Percentiles rank a stretch among this genome's conserved stretches.
Conservation (phyloP, 2,888 invertebrate genomes). For the Nephrocerus scutellatus region DNA sequence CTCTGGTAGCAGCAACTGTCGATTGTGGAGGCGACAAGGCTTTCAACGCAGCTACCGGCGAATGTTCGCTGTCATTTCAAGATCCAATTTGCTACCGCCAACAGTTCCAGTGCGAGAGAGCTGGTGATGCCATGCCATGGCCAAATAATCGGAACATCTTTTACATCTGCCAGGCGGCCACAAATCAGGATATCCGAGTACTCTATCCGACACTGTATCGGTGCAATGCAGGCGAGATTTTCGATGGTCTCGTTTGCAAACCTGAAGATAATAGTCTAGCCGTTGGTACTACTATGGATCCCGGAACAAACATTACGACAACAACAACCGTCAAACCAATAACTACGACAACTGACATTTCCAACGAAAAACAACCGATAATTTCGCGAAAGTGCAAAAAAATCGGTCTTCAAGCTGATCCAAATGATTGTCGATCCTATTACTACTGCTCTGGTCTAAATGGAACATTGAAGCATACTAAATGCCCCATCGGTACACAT, state of each 20-base stretch:
- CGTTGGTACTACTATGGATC: slow-evolving; percentile 14
- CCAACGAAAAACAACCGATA: background rate
- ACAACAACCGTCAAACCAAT: slow-evolving; percentile 1
- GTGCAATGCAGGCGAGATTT: slow-evolving; percentile 41
- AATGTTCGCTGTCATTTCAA: slow-evolving; percentile 37
- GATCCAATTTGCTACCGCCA: slow-evolving; percentile 33
- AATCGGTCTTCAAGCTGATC: slow-evolving; percentile 34
- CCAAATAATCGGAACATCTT: slow-evolving; percentile 43
- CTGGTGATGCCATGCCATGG: slow-evolving; percentile 42
- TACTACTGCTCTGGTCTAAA: slow-evolving; percentile 38
- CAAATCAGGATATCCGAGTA: slow-evolving; percentile 34
- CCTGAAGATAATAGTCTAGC: no score
- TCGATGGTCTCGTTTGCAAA: slow-evolving; percentile 35
- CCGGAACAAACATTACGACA: background rate
- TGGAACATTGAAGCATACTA: slow-evolving; percentile 30
- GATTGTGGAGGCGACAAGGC: slow-evolving; percentile 43
- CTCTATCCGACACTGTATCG: slow-evolving; percentile 45
- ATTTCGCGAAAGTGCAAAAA: slow-evolving; percentile 11
- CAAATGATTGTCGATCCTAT: slow-evolving; percentile 36
- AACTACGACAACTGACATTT: slow-evolving; percentile 2
- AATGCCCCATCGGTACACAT: slow-evolving; percentile 38
- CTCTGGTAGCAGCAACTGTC: slow-evolving; percentile 41
- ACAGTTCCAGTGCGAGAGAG: slow-evolving; percentile 37
- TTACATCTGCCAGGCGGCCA: slow-evolving; percentile 44
- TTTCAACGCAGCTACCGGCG: slow-evolving; percentile 39